Evolutionary conservation across 2,888 invertebrate species (phyloP).

Genomic region (Diaphora mendica): DNA sequence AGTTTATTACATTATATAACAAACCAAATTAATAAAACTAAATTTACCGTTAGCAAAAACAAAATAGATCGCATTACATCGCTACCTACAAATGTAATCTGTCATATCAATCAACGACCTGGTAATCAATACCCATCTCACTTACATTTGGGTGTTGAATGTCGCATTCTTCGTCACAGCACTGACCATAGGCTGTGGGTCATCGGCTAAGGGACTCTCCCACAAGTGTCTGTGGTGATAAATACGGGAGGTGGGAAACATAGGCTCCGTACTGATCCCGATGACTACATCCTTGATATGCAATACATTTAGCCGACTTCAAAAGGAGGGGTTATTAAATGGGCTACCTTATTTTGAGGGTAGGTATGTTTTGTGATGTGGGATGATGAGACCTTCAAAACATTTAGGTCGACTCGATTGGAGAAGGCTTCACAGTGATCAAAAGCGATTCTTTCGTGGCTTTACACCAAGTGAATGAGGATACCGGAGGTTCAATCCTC

Average conservation of each 20-base stretch:
- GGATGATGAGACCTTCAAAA: too few relatives aligned
- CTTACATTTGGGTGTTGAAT: constrained; percentile 25
- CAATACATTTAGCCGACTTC: not conserved
- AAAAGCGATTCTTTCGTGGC: too few relatives aligned
- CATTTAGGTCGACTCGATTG: too few relatives aligned
- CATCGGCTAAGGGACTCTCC: constrained; percentile 29
- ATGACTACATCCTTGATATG: constrained; percentile 16
- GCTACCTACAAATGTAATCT: constrained; percentile 22
- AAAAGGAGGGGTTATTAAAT: not conserved
- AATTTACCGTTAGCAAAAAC: not conserved
- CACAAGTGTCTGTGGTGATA: constrained; percentile 41
- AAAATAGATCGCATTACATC: constrained; percentile 18
- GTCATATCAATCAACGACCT: constrained; percentile 26
- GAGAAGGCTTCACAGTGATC: too few relatives aligned
- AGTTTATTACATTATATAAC: not conserved
- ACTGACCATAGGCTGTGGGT: constrained; percentile 30
- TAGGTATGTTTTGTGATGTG: too few relatives aligned
- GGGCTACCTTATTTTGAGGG: too few relatives aligned
- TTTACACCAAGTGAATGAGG: too few relatives aligned
- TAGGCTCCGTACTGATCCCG: constrained; percentile 15
- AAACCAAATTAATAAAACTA: not conserved
- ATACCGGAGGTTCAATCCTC: too few relatives aligned
- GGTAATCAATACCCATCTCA: constrained; percentile 33
- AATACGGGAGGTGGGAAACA: constrained; percentile 30
- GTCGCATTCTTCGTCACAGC: constrained; percentile 45